These are phyloP conservation scores for Plagodis pulveraria DNA, from an alignment of 2,888 invertebrate species.

Conservation along the genomic window DNA sequence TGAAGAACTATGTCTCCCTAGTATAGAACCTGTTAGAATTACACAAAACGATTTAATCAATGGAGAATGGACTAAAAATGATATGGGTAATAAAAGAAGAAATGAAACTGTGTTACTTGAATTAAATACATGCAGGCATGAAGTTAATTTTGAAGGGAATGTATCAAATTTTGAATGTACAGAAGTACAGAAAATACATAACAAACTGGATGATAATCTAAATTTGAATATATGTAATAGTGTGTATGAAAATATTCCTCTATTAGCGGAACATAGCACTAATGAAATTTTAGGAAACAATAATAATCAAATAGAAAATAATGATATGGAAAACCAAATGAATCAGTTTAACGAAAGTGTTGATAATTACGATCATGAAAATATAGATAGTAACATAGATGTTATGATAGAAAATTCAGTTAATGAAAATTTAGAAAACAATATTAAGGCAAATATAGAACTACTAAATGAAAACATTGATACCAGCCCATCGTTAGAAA, in stretches of 20 bases:
- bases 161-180: background rate
- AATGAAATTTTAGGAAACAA: background rate
- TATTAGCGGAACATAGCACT: background rate
- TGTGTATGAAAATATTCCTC: slow-evolving; percentile 1
- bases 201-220: slow-evolving; percentile 1
- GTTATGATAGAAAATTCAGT: background rate
- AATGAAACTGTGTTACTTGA: slow-evolving; percentile 8
- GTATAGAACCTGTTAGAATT: slow-evolving; percentile 15
- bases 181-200: background rate
- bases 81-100: slow-evolving; percentile 1
- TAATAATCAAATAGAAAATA: background rate
- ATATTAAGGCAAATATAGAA: slow-evolving; percentile 17
- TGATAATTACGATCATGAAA: slow-evolving; percentile 1
- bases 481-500: background rate
- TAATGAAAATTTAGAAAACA: slow-evolving; percentile 1
- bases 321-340: background rate
- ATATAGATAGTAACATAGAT: background rate
- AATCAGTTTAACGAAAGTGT: background rate
- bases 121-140: slow-evolving; percentile 11
- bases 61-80: slow-evolving; percentile 17
- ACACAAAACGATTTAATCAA: slow-evolving; percentile 23
- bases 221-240: slow-evolving; percentile 11
- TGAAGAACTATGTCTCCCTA: slow-evolving; percentile 13
- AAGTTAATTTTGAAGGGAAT: slow-evolving; percentile 1
- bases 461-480: background rate